phyloP scores from a whole-genome alignment of 2,113 vertebrate species.

The Corynorhinus townsendii region DNA sequence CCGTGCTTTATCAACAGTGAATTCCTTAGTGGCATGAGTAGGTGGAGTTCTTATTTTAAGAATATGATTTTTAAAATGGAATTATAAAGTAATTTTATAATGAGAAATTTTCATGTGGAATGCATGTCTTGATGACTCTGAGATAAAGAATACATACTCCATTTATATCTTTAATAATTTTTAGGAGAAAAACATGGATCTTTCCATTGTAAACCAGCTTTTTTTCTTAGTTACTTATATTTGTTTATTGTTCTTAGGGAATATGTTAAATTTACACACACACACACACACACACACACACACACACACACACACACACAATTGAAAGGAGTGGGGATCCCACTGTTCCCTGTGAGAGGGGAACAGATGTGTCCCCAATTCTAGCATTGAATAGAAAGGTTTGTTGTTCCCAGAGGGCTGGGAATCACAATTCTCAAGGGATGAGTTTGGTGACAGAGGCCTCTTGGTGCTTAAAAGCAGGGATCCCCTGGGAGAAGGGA shows the following conservation, averaged over 20 bases:
- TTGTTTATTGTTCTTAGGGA: not conserved
- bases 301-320: not conserved
- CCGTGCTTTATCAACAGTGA: conserved; percentile 38
- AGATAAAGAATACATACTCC: not conserved
- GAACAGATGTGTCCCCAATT: not conserved
- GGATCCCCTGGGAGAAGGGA: not conserved
- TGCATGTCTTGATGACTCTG: conserved; percentile 13
- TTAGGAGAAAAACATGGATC: conserved; percentile 1
- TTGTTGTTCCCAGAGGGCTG: not conserved
- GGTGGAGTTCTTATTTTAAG: conserved; percentile 58
- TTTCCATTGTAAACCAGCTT: not conserved
- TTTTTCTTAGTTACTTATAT: conserved; percentile 8
- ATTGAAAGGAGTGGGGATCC: not conserved
- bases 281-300: not conserved
- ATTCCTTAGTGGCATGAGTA: conserved; percentile 36
- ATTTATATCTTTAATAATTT: conserved; percentile 52
- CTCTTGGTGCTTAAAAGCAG: not conserved
- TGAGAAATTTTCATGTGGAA: conserved; percentile 25
- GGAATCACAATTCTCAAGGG: not conserved
- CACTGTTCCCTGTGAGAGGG: not conserved
- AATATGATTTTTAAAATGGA: conserved; percentile 4
- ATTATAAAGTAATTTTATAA: conserved; percentile 33
- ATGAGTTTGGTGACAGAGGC: not conserved
- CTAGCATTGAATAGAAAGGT: not conserved
- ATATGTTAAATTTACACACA: conserved; percentile 15